Base-by-base conservation (phyloP, 2,113 vertebrate genomes). In the Tachuris rubrigastra region DNA sequence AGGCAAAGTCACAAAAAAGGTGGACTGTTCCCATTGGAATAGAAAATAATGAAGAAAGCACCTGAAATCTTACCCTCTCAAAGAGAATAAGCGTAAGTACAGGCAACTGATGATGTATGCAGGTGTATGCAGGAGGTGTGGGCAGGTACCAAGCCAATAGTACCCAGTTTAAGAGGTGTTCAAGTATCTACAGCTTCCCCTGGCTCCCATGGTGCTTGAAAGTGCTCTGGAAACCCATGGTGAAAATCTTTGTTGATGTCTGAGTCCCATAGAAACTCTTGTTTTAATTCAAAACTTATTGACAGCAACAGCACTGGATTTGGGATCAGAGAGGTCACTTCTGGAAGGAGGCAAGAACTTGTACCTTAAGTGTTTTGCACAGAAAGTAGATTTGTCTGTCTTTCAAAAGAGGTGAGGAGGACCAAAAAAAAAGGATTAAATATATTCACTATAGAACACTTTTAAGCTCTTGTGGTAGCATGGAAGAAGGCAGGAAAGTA, bases 101-200 rank as follows among this genome's bases (percentile, higher is more conserved):
- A 46, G 23, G 23, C 35, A 72, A 19, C 30, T 47, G 14, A 42
- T 66, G 35, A 31, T 6, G 28, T n/a, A n/a, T n/a, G n/a, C n/a
- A n/a, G n/a, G 11, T 3, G 3, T 5, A 50, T 5, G 10, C 14
- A 91, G 44, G 13, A 79, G 42, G 17, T 2, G 0, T 4, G 3
- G 22, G 44, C 28, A 69, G 18, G 3, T 33, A 83, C 22, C 25
- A 46, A 33, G 12, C 7, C 1, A 1, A 20, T 8, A 55, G 47
- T 13, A 65, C 3, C 15, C 39, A 14, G 13, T 25, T 72, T 46
- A 68, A 82, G n/a, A 85, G 22, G 1, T 41, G 4, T 47, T 89
- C 35, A 33, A 31, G 31, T 47, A 23, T 10, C 25, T 75, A 23
- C n/a, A 85, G 23, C n/a, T 83, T 85, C 11, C 35, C 21, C 14